Evolutionary conservation across 2,888 invertebrate genomes (phyloP), one percentile per base, ranked within the genome.

Genomic region (Troglohyphantes excavatus): DNA sequence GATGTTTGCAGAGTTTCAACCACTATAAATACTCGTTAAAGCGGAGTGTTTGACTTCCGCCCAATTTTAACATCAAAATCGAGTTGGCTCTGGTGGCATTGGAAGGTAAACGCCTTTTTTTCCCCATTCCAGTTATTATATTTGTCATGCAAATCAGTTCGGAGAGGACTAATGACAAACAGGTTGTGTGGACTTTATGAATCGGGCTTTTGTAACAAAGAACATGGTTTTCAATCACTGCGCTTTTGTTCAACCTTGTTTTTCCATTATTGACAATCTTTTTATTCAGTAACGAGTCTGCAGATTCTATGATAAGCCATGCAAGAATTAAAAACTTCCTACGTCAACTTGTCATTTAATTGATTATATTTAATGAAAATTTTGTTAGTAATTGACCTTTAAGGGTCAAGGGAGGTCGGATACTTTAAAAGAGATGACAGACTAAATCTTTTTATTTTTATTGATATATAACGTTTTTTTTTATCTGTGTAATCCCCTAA

Each of bases 41-140:
- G 67, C 43, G 79, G 76, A 82, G 82, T 89, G 82, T 89, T 89
- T 89, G 59, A 89, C 88, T 82, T 89, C 88, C 88, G 82, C 81
- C 70, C 88, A 89, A 83, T 82, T 89, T 89, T 89, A 89, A 89
- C 88, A 73, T 75, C 53, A 46, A 89, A 89, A 68, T 76, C 43
- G 82, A 82, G 88, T 89, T 82, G 70, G 68, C 65, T 65, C 26
- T 63, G 43, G 43, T 75, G 46, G 73, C 29, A 65, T 67, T 43
- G 61, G 61, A 67, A 89, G 82, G 88, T 75, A 68, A 75, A 76
- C 59, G 76, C 81, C 81, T 75, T 23, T 89, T 73, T 67, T 59
- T 89, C 21, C 63, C n/a, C 53, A 33, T 59, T 76, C 19, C 68
- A 21, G 53, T 86, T 68, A 61, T 63, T 61, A 59, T 86, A 63